phyloP scores from a whole-genome alignment of 1,140 invertebrate species.

The Fragariocoptes setiger region DNA sequence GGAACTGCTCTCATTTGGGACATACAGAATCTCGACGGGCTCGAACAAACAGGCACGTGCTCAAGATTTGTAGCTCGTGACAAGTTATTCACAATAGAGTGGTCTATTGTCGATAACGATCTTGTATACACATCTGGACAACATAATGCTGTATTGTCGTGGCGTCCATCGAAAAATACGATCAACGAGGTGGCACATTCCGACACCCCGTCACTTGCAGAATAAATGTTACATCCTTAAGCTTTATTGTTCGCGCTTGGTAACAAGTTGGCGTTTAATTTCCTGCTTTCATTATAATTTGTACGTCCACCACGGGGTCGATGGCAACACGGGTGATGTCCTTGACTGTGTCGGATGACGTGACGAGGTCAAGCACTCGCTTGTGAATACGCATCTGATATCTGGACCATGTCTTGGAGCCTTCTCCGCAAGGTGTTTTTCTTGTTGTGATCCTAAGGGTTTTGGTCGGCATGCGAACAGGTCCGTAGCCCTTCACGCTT shows the following conservation, averaged over 20 bases:
- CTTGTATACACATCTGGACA: not conserved
- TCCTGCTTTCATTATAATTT: not conserved
- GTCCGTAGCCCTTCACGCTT: conserved; percentile 77
- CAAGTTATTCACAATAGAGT: not conserved
- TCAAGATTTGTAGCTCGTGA: not conserved
- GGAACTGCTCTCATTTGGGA: not conserved
- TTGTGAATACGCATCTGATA: conserved; percentile 97
- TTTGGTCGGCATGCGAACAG: conserved; percentile 84
- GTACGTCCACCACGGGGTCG: not conserved
- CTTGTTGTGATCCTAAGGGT: conserved; percentile 79
- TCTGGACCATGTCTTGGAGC: conserved; percentile 96
- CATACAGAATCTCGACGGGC: not conserved
- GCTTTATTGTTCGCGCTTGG: no score
- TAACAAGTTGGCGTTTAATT: not conserved
- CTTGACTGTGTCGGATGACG: conserved; percentile 89
- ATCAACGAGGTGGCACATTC: not conserved
- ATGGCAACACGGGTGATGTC: conserved; percentile 16
- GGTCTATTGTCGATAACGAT: not conserved
- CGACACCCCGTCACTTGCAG: not conserved
- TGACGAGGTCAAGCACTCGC: conserved; percentile 85
- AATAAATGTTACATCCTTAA: no score
- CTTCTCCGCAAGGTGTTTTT: conserved; percentile 98
- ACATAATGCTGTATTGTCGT: not conserved
- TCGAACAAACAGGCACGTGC: not conserved
- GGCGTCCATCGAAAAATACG: not conserved